Evolutionary conservation across 2,888 invertebrate species (phyloP), one percentile per base, ranked within the genome.

Genomic region (Germaria angustata): DNA sequence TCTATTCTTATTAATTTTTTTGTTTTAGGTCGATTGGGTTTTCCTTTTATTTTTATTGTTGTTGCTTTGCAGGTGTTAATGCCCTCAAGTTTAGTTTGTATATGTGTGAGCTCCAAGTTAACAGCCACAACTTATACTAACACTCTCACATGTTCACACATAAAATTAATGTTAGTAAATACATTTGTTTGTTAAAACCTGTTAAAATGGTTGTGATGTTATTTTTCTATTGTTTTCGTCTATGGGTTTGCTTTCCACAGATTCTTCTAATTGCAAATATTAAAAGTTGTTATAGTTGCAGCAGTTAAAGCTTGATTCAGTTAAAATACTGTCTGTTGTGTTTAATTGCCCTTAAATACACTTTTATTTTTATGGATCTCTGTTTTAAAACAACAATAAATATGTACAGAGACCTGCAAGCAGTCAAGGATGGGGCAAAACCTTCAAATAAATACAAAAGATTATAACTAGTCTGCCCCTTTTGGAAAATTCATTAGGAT

Each of bases 41-140:
- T 49, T 59, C 39, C 28, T 20, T 55, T 66, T n/a, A n/a, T n/a
- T n/a, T n/a, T n/a, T n/a, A 28, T 13, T 39, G 17, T 9, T 53
- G 4, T 8, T 44, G 9, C 20, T 53, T 32, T 53, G 66, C 79
- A 80, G 73, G 79, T 80, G 68, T 68, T 80, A 73, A 80, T 80
- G 61, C 59, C 73, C 73, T 68, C 44, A 59, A 61, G 61, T 80
- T 80, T 66, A 61, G 32, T 73, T 61, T 72, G 57, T 51, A 79
- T 79, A 66, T 49, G 44, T 79, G 24, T 72, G 57, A 72, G 46
- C 61, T 49, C 44, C n/a, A 59, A 59, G 76, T 53, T 51, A 77
- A 77, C 51, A 61, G 41, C 41, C 28, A 41, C 20, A 44, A 75
- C 66, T 41, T 63, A 39, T 8, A 75, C 15, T 22, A 20, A 49